Evolutionary conservation across 2,113 vertebrate genomes (phyloP).

Genomic region (Macquaria ambigua): DNA sequence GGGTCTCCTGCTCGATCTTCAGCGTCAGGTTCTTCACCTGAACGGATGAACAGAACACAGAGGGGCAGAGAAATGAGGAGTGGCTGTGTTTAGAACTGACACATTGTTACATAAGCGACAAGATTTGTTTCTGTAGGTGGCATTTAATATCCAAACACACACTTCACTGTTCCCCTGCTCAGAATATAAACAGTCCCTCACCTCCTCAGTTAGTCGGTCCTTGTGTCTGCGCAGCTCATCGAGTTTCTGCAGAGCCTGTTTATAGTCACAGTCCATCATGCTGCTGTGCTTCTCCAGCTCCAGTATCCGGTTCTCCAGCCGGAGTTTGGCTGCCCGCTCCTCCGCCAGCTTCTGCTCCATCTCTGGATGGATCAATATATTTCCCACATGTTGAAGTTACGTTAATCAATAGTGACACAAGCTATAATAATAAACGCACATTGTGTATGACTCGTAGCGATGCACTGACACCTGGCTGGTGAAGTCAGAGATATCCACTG

Average conservation of each 20-base stretch:
- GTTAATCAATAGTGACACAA: not conserved
- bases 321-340: slow-evolving; percentile 92
- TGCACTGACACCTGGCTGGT: not conserved
- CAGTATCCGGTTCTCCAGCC: slow-evolving; percentile 93
- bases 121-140: not conserved
- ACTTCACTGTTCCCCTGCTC: not conserved
- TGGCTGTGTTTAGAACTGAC: no score
- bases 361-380: slow-evolving; percentile 81
- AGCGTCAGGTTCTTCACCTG: slow-evolving; percentile 96
- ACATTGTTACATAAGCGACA: not conserved
- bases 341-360: slow-evolving; percentile 96
- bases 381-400: not conserved
- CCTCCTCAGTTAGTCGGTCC: slow-evolving; percentile 94
- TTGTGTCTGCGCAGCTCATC: slow-evolving; percentile 93
- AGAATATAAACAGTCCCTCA: slow-evolving; percentile 62
- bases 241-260: slow-evolving; percentile 95
- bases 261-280: slow-evolving; percentile 96
- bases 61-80: not conserved
- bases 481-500: not conserved
- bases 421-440: not conserved
- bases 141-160: slow-evolving; percentile 29
- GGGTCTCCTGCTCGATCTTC: slow-evolving; percentile 97
- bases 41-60: slow-evolving; percentile 15
- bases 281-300: slow-evolving; percentile 96
- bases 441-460: no score